phyloP scores from a whole-genome alignment of 2,888 invertebrate species.

The Leucozona laternaria region DNA sequence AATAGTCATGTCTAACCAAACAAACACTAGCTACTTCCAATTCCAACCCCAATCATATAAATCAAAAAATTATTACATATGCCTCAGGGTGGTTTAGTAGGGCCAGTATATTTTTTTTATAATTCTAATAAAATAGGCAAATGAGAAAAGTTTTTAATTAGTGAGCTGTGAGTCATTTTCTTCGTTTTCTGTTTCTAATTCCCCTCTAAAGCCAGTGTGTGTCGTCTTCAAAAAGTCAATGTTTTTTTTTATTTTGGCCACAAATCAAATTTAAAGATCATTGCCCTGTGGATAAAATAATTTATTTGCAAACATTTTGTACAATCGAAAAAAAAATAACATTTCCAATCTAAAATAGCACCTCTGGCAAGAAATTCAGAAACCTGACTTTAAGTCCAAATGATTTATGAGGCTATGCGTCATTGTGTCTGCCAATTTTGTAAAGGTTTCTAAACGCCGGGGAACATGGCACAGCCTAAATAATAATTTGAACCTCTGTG shows the following conservation, averaged over 20 bases:
- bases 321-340: neutral
- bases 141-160: neutral
- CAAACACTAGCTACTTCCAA: neutral
- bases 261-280: conserved; percentile 21
- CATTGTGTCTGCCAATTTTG: conserved; percentile 25
- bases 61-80: neutral
- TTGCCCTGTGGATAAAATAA: conserved; percentile 21
- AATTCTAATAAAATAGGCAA: neutral
- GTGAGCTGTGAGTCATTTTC: neutral
- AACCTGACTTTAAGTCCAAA: conserved; percentile 17
- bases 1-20: neutral
- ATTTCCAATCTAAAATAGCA: conserved; percentile 22
- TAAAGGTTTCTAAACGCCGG: conserved; percentile 50
- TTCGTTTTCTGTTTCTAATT: neutral
- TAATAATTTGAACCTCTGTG: conserved; percentile 22
- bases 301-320: conserved; percentile 16
- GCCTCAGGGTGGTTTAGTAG: neutral
- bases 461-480: conserved; percentile 25
- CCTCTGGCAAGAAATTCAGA: conserved; percentile 33
- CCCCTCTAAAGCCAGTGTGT: neutral
- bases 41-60: neutral
- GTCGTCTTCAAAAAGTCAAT: neutral
- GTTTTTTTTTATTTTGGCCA: neutral
- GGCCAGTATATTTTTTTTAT: neutral
- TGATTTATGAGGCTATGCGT: conserved; percentile 52